Conservation (phyloP, 1,140 invertebrate species). For the Yoshiicerus persimilis region DNA sequence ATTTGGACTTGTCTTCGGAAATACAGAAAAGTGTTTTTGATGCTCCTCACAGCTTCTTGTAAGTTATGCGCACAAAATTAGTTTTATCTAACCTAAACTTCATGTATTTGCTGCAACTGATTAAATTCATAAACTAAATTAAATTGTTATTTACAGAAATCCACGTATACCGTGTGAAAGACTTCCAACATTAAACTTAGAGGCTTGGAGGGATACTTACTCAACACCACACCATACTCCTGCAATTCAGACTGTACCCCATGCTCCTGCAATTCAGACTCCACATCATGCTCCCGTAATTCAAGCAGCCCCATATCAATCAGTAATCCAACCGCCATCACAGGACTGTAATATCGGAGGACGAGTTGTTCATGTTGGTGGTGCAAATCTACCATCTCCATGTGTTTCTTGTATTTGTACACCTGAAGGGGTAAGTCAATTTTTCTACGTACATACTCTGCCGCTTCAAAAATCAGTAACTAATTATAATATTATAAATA, state of each 20-base stretch:
- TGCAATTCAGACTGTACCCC: neutral
- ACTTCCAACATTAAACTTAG: conserved; percentile 74
- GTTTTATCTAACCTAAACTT: neutral
- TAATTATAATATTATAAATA: neutral
- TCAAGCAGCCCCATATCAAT: too few relatives aligned
- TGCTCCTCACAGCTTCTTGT: conserved; percentile 84
- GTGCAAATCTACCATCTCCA: conserved; percentile 78
- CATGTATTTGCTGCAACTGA: neutral
- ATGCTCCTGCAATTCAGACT: neutral
- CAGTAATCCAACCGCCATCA: too few relatives aligned
- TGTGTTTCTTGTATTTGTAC: conserved; percentile 86
- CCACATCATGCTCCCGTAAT: conserved; percentile 32
- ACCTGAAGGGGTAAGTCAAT: conserved; percentile 71
- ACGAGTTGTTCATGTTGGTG: conserved; percentile 71
- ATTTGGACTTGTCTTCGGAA: conserved; percentile 78
- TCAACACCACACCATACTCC: conserved; percentile 48
- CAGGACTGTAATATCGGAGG: conserved; percentile 79
- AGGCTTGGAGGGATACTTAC: conserved; percentile 74
- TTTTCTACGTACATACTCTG: conserved; percentile 18
- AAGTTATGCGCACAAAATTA: conserved; percentile 55
- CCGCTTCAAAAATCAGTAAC: conserved; percentile 29
- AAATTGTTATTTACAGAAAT: conserved; percentile 58
- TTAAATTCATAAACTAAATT: neutral
- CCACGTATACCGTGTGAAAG: conserved; percentile 77
- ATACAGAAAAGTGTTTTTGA: conserved; percentile 89